Evolutionary conservation across 2,888 invertebrate species (phyloP).

Genomic region (Agonopterix subpropinquella): DNA sequence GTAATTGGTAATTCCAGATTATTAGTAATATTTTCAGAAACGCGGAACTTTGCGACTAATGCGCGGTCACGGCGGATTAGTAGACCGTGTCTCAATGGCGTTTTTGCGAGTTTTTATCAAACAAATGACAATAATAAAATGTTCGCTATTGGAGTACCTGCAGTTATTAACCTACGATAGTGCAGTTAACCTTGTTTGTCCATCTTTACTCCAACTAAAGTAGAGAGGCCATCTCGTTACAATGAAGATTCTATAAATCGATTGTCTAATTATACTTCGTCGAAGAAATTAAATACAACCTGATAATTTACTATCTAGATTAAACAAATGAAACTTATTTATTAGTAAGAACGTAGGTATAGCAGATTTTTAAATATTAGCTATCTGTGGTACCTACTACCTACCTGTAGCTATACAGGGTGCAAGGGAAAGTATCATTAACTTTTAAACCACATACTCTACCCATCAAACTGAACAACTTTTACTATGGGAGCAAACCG

Average conservation of each 20-base stretch:
- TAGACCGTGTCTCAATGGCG: slow-evolving; percentile 32
- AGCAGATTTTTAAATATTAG: too few relatives aligned
- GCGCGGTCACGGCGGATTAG: slow-evolving; percentile 35
- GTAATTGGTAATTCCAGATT: background rate
- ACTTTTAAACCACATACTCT: too few relatives aligned
- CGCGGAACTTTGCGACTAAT: slow-evolving; percentile 31
- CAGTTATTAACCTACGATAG: background rate
- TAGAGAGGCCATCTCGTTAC: slow-evolving; percentile 5
- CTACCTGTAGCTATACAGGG: too few relatives aligned
- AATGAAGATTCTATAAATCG: slow-evolving; percentile 7
- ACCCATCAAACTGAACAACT: too few relatives aligned
- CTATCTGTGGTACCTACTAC: too few relatives aligned
- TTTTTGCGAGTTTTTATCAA: slow-evolving; percentile 29
- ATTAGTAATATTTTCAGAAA: slow-evolving; percentile 22
- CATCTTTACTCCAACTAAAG: background rate
- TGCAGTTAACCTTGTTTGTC: background rate
- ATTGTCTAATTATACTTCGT: too few relatives aligned
- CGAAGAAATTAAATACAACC: too few relatives aligned
- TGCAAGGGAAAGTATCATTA: too few relatives aligned
- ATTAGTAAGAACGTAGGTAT: too few relatives aligned
- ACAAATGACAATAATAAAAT: slow-evolving; percentile 19
- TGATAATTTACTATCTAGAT: too few relatives aligned
- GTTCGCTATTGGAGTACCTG: slow-evolving; percentile 5
- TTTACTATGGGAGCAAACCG: too few relatives aligned
- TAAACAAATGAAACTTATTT: too few relatives aligned